Base-by-base conservation (phyloP, 2,888 invertebrate genomes). In the Heliconius cydno region DNA sequence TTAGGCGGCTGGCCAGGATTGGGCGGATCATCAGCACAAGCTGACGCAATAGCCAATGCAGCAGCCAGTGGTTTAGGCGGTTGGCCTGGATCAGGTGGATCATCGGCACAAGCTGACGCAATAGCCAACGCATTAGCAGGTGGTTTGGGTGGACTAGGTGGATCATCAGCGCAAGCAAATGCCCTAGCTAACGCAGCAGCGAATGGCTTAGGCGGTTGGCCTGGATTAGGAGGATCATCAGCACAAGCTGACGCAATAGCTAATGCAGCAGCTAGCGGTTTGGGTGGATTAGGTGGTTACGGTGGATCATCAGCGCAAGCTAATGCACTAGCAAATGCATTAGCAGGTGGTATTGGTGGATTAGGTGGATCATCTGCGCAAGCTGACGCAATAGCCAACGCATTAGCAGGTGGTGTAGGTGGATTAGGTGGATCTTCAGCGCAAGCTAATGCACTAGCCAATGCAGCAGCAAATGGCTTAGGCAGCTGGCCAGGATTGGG, bases 341-440 rank as follows among this genome's bases (percentile, higher is more conserved):
- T 38, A 65, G 81, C 83, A 52, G 79, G 81, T 41, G 82, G 70
- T 28, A 19, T 25, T 6, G 60, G 60, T 22, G 80, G 80, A 13
- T 57, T 34, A 22, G 67, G 78, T 75, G 79, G 80, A 34, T 34
- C 74, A n/a, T 79, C 79, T 15, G 80, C 81, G n/a, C 78, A 77
- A 38, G 83, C 84, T 25, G 79, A 80, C 25, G 84, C 84, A 12
- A 25, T 77, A 19, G 80, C 82, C 9, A 84, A 83, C 38, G 83
- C 83, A 1, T 52, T 38, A 22, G 25, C 79, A 1, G 25, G n/a
- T 25, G 77, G 60, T 22, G n/a, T 22, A 1, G 60, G 73, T 41
- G 82, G 83, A 25, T 76, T 30, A 6, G 63, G 75, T 66, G 65
- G 83, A 72, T 83, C 80, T 12, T 73, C 79, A 57, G 83, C 84